Base-by-base conservation (phyloP, 2,113 vertebrate species). In the Cololabis saira region DNA sequence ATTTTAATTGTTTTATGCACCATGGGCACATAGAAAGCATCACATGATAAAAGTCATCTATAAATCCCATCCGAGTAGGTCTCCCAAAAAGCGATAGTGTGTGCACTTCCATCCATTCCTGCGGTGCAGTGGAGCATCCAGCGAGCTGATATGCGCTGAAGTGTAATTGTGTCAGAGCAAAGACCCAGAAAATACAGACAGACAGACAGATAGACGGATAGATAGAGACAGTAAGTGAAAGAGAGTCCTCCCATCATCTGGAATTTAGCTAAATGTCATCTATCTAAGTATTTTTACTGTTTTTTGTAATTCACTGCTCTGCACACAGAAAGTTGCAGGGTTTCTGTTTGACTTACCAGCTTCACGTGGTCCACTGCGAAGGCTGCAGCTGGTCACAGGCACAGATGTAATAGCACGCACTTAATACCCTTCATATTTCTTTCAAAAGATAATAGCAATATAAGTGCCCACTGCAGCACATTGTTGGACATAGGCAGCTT, bases 161-260 rank as follows among this genome's bases (percentile, higher is more conserved):
- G 74, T 86, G 78, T 84, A 84, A 87, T 84, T 86, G 87, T 86
- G 78, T 87, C 85, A 85, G 80, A 83, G 84, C 87, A 87, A 67
- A 83, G 77, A 89, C 48, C 82, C 81, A 85, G 82, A 85, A 84
- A 88, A 84, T 41, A 70, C 65, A 81, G 71, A 83, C 59, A 76
- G 80, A 69, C 62, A 82, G 75, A 80, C 52, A 80, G 83, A 84
- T 24, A 86, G 67, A 82, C 59, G 78, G 71, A 82, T 55, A 80
- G 45, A 47, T 47, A 47, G 45, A 47, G 45, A 47, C 45, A 47
- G 45, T 47, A 61, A 61, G 53, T 67, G 54, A 80, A 61, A 48
- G 58, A 76, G 63, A 41, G 57, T 52, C 48, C 55, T 49, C 62
- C 57, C 57, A 71, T 68, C 61, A 47, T 60, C 47, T 47, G 61